These are phyloP conservation scores for Ameiurus melas DNA, from an alignment of 2,113 vertebrate genomes.

Conservation along the genomic window DNA sequence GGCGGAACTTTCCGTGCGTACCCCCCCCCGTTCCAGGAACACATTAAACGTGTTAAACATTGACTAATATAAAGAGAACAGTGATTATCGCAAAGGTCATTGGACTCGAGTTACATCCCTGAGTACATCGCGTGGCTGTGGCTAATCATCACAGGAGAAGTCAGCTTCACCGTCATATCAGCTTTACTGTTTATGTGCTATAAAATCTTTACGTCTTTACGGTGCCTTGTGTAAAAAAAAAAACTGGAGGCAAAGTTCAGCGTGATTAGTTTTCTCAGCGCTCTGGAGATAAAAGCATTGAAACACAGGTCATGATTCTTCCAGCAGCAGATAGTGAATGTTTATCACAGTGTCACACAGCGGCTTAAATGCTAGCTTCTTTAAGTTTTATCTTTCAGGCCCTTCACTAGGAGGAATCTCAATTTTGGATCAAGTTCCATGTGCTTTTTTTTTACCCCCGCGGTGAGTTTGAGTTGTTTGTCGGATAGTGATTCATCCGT, in stretches of 20 bases:
- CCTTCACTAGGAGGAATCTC: not conserved
- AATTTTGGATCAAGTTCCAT: not conserved
- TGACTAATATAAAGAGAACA: not conserved
- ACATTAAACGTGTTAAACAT: constrained; percentile 9
- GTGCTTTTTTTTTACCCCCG: not conserved
- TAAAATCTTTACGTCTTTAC: not conserved
- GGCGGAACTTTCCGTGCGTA: not conserved
- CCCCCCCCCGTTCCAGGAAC: not conserved
- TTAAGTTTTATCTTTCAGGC: not conserved
- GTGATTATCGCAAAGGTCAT: constrained; percentile 25
- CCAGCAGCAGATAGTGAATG: not conserved
- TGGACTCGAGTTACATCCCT: not conserved
- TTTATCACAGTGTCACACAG: not conserved
- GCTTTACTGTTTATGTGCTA: not conserved
- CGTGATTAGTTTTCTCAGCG: not conserved
- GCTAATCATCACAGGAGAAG: constrained; percentile 11
- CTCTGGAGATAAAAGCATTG: not conserved
- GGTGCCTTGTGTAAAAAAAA: not conserved
- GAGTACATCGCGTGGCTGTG: not conserved
- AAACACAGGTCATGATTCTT: not conserved
- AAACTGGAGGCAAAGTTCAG: constrained; percentile 23
- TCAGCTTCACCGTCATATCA: not conserved
- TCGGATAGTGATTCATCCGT: not conserved
- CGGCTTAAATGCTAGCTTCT: not conserved
- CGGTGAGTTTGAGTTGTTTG: not conserved